Evolutionary conservation across 1,140 invertebrate genomes (phyloP).

Genomic region (Danaus plexippus): DNA sequence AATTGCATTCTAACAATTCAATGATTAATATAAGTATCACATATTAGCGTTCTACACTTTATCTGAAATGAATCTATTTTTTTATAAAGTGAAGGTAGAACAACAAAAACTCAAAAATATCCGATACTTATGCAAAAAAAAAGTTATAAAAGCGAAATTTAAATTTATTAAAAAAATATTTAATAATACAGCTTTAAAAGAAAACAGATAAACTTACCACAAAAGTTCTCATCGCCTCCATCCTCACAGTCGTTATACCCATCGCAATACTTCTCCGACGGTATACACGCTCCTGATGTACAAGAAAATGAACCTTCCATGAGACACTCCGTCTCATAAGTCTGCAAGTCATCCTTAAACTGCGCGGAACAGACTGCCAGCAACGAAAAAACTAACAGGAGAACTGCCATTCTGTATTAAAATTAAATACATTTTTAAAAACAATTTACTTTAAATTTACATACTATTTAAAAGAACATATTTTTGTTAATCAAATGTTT

Average conservation of each 20-base stretch:
- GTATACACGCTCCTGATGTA: slow-evolving; percentile 72
- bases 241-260: slow-evolving; percentile 75
- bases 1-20: too few relatives aligned
- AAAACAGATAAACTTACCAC: slow-evolving; percentile 46
- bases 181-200: background rate
- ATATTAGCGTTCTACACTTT: too few relatives aligned
- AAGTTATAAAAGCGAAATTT: background rate
- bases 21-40: too few relatives aligned
- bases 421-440: background rate
- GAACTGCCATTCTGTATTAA: slow-evolving; percentile 22
- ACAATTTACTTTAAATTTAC: too few relatives aligned
- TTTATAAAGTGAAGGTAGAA: too few relatives aligned
- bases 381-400: slow-evolving; percentile 25
- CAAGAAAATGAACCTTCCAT: slow-evolving; percentile 70
- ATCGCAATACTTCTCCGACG: slow-evolving; percentile 72
- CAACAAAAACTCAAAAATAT: too few relatives aligned
- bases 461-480: too few relatives aligned
- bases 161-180: slow-evolving; percentile 4
- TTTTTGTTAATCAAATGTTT: too few relatives aligned
- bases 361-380: slow-evolving; percentile 23
- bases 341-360: slow-evolving; percentile 41
- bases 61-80: too few relatives aligned
- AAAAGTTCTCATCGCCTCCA: slow-evolving; percentile 77
- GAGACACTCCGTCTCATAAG: slow-evolving; percentile 35
- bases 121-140: background rate